Base-by-base conservation (phyloP, 23 tunicate genomes). In the Diplosoma virens region DNA sequence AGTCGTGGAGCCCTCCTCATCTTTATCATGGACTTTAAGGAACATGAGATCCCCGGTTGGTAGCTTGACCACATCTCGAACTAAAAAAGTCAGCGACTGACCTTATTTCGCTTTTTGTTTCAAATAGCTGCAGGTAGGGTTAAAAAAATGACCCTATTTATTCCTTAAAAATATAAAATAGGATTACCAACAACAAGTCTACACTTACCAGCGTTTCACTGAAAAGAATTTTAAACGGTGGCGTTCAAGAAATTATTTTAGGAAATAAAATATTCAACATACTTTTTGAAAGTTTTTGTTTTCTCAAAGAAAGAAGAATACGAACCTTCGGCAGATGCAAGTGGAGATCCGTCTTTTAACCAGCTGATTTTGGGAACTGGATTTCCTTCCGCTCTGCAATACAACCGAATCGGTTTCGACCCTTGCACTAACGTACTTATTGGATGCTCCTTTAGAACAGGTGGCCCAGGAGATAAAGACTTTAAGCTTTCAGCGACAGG, bases 301-400 rank as follows among this genome's bases (percentile, higher is more conserved):
- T 41, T 41, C 14, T 7, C 50, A 41, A 7, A 7, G 11, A 41
- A 41, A 14, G 9, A 41, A 41, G 16, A 26, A 21, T 3, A 28
- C 84, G 25, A 11, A 80, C 84, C 67, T 30, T 41, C 9, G 1
- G 59, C 52, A 18, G 4, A 6, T 17, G 37, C 72, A 59, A 81
- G 22, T 9, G 86, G 86, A 18, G 21, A 9, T 3, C 86, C 86
- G 26, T 81, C 86, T 71, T 81, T 81, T 17, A 71, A 20, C 86
- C 86, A 81, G 3, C 63, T 16, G 32, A 81, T 71, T 20, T 34
- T 45, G 3, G 86, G 86, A 2, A 53, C 30, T 0, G 86, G 86
- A 58, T 36, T 46, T 17, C 86, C 86, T 1, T 25, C 11, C 26
- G 86, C 86, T 33, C 72, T 20, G 45, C 86, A 81, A 36, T 81